Conservation (phyloP, 2,113 vertebrate genomes). For the Podarcis raffonei region DNA sequence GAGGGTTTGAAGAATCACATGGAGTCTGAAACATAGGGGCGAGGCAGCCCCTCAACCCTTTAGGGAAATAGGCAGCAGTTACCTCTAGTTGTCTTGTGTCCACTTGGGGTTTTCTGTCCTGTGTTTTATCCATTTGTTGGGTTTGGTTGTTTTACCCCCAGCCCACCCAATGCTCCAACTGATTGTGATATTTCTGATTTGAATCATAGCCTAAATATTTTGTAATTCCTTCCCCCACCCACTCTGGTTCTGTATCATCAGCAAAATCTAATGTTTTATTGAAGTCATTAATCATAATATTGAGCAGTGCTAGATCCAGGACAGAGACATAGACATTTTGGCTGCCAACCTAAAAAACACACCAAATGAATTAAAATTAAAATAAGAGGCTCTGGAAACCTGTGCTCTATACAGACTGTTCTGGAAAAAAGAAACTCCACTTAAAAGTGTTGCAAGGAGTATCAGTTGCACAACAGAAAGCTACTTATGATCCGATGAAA, state of each 20-base stretch:
- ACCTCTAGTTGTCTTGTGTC: neutral
- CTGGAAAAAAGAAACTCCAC: neutral
- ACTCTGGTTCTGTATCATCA: neutral
- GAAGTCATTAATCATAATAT: constrained; percentile 7
- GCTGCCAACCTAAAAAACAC: no score
- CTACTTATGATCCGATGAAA: neutral
- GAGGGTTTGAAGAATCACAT: neutral
- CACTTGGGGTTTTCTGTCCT: neutral
- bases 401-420: neutral
- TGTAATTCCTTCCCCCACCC: neutral
- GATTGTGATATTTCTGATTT: neutral
- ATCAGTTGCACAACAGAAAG: neutral
- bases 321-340: neutral
- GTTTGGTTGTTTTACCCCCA: neutral
- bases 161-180: neutral
- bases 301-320: constrained; percentile 2
- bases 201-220: neutral
- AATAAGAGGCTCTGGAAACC: constrained; percentile 4
- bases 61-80: no score
- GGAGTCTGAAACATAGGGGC: neutral
- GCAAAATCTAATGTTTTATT: neutral
- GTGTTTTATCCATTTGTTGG: neutral
- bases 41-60: neutral
- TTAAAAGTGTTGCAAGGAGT: neutral
- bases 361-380: neutral